A percentile compares a stretch with the other conserved stretches of the same genome.
Evolutionary conservation across 2,888 invertebrate genomes (phyloP).

Genomic region (Neoscelio sp.): DNA sequence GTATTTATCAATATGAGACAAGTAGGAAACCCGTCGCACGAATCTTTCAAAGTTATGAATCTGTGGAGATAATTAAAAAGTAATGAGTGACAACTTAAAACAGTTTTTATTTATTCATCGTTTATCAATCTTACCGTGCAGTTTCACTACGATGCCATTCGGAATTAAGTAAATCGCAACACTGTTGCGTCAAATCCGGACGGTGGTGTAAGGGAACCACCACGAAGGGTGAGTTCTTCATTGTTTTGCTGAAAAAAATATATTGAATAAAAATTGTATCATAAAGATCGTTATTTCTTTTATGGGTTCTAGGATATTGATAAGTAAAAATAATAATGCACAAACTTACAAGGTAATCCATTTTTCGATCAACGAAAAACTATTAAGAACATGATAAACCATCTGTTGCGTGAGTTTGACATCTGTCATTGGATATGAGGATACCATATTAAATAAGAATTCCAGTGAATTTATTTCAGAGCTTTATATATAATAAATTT

Average conservation of each 20-base stretch:
- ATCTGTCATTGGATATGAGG: conserved; percentile 25
- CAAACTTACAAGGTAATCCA: conserved; percentile 39
- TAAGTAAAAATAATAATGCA: conserved; percentile 5
- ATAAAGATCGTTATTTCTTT: background rate
- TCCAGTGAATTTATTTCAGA: background rate
- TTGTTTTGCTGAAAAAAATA: conserved; percentile 72
- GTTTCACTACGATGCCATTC: conserved; percentile 94
- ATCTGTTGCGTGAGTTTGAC: background rate
- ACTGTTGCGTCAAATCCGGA: conserved; percentile 88
- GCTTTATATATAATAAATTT: conserved; percentile 14
- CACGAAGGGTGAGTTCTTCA: conserved; percentile 75
- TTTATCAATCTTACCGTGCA: conserved; percentile 86
- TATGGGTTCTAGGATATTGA: background rate
- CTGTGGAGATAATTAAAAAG: too few relatives aligned
- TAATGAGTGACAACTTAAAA: too few relatives aligned
- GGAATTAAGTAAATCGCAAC: conserved; percentile 91
- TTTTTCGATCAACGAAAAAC: conserved; percentile 33
- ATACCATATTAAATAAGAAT: conserved; percentile 11
- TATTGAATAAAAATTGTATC: background rate
- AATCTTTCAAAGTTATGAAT: conserved; percentile 89
- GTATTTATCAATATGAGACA: conserved; percentile 88
- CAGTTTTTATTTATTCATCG: too few relatives aligned
- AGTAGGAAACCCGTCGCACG: conserved; percentile 89
- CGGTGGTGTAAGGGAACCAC: conserved; percentile 90
- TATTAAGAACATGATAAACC: conserved; percentile 13